Conservation (phyloP, 2,797 vertebrate genomes). For the Lutjanus argentimaculatus region DNA sequence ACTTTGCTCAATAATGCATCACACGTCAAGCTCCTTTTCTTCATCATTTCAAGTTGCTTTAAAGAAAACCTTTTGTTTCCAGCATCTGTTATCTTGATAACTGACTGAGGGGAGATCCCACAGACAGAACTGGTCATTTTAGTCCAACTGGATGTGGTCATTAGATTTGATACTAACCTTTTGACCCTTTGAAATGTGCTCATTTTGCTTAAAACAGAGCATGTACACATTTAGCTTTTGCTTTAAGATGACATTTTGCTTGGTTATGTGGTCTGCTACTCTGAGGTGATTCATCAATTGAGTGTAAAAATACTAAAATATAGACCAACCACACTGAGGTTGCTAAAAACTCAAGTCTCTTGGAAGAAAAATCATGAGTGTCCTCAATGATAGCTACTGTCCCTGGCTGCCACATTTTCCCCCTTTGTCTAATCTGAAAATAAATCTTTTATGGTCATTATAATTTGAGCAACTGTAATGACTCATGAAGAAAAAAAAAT, state of each 20-base stretch:
- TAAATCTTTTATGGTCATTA: conserved; percentile 2
- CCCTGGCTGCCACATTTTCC: neutral
- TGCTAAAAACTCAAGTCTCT: too few species aligned
- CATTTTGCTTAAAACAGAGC: neutral
- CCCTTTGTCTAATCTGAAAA: neutral
- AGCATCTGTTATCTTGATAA: conserved; percentile 6
- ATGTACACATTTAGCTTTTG: too few species aligned
- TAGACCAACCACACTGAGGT: too few species aligned
- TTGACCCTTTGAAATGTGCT: neutral
- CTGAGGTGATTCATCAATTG: too few species aligned
- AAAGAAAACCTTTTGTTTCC: conserved; percentile 6
- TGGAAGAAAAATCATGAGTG: too few species aligned
- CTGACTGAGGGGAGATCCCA: neutral
- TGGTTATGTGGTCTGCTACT: too few species aligned
- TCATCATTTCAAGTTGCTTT: conserved; percentile 14
- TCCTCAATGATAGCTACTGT: neutral
- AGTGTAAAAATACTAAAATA: too few species aligned
- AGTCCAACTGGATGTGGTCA: conserved; percentile 1
- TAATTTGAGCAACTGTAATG: neutral
- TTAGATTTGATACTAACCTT: neutral
- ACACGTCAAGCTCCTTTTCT: conserved; percentile 13
- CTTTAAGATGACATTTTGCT: too few species aligned
- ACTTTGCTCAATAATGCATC: conserved; percentile 59
- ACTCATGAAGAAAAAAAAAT: neutral
- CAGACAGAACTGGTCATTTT: neutral